These are phyloP conservation scores for Parascotia fuliginaria DNA, from an alignment of 2,888 invertebrate species.

Conservation along the genomic window DNA sequence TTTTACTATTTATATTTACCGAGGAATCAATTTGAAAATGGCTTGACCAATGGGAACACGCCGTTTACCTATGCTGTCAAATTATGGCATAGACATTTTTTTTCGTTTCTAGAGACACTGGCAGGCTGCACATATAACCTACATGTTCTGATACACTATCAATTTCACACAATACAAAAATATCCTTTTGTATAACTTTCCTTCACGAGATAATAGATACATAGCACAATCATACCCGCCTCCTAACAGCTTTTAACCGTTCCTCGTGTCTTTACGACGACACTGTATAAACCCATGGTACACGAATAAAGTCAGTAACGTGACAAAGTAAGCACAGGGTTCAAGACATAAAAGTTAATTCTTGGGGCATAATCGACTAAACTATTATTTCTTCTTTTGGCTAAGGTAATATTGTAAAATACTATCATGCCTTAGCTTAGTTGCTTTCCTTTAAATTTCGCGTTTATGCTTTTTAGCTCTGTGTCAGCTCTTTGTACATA, in stretches of 20 bases:
- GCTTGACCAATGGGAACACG: neutral
- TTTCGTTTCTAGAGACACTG: neutral
- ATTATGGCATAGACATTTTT: neutral
- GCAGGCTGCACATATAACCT: constrained; percentile 10
- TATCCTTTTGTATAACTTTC: constrained; percentile 56
- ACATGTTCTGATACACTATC: constrained; percentile 6
- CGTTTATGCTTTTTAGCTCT: constrained; percentile 20
- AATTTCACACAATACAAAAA: constrained; percentile 12
- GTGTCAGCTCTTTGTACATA: constrained; percentile 24
- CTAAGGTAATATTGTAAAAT: constrained; percentile 7
- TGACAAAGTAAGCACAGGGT: constrained; percentile 47
- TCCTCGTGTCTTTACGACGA: constrained; percentile 37
- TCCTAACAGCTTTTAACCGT: constrained; percentile 71
- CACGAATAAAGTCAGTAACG: constrained; percentile 27
- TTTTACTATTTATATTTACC: constrained; percentile 13
- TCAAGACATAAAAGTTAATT: constrained; percentile 37
- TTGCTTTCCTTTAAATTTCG: constrained; percentile 12
- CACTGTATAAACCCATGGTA: constrained; percentile 37
- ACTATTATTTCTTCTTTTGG: constrained; percentile 1
- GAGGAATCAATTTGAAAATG: neutral
- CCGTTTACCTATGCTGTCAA: neutral
- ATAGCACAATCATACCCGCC: constrained; percentile 79
- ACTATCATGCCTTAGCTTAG: constrained; percentile 11
- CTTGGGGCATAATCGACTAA: constrained; percentile 36
- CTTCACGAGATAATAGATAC: constrained; percentile 70